Percentiles rank a stretch among this genome's conserved stretches.
Conservation (phyloP, 2,797 vertebrate species). For the Aselliscus stoliczkanus region DNA sequence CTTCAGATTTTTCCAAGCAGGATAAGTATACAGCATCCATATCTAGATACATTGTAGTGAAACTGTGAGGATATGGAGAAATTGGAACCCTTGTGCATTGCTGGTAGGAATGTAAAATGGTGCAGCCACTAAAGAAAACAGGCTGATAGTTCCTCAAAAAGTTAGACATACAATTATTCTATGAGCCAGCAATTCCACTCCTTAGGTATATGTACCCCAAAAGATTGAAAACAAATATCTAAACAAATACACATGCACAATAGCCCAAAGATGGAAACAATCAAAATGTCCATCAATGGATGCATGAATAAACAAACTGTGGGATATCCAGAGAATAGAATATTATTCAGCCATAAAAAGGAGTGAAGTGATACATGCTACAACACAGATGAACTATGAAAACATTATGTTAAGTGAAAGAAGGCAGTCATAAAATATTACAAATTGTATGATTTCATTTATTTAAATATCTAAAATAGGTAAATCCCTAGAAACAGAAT, state of each 20-base stretch:
- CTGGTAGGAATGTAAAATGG: background rate
- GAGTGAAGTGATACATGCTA: background rate
- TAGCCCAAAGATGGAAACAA: background rate
- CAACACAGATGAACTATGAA: background rate
- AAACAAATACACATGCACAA: background rate
- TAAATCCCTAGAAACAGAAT: background rate
- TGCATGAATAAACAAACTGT: background rate
- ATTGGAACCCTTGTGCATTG: background rate
- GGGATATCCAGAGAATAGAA: background rate
- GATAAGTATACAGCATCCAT: background rate
- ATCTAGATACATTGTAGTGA: background rate
- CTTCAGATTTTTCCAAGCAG: background rate
- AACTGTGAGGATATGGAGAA: background rate
- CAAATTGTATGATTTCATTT: background rate
- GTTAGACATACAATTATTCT: background rate
- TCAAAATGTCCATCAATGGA: background rate
- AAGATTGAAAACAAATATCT: background rate
- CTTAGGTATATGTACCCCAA: background rate
- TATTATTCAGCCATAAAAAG: background rate
- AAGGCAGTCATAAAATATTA: background rate
- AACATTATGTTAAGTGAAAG: background rate
- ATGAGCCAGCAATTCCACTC: background rate
- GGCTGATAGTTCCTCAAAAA: background rate
- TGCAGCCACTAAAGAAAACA: background rate
- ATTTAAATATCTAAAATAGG: background rate